These are phyloP conservation scores for Bubo bubo DNA, from an alignment of 2,113 vertebrate species.

Conservation along the genomic window DNA sequence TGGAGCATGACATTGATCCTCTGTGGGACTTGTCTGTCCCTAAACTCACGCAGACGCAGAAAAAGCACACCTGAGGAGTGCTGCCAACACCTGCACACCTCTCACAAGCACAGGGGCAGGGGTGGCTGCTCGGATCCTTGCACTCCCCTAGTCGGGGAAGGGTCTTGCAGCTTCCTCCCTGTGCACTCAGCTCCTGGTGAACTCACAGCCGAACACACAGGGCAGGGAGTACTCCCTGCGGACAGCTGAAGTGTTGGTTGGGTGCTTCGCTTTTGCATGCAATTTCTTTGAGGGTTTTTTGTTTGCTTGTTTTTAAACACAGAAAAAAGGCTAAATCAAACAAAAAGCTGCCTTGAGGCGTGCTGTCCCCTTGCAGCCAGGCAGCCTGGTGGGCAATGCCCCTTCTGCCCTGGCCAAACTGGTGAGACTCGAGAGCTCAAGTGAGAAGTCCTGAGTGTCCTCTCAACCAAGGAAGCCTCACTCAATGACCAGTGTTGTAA, in stretches of 20 bases:
- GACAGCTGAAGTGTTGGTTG: background rate
- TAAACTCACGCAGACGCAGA: background rate
- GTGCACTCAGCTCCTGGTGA: background rate
- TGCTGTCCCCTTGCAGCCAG: background rate
- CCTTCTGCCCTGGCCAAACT: background rate
- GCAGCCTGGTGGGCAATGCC: background rate
- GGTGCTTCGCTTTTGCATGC: background rate
- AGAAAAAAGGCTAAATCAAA: background rate
- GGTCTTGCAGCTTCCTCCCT: background rate
- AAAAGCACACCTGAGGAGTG: background rate
- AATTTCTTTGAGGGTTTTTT: background rate
- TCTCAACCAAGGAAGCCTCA: background rate
- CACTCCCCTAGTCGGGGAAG: background rate
- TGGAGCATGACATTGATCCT: rapidly evolving
- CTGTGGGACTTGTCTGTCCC: background rate
- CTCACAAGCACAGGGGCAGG: background rate
- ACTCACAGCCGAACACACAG: rapidly evolving
- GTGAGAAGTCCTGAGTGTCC: background rate
- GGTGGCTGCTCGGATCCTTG: background rate
- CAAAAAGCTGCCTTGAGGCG: background rate
- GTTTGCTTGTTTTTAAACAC: background rate
- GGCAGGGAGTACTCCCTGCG: background rate
- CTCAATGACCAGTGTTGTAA: background rate
- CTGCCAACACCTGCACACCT: background rate
- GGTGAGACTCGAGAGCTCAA: background rate